A percentile compares a stretch with the other conserved stretches of the same genome.
phyloP scores from a whole-genome alignment of 2,888 invertebrate species.

The Mythimna lalbum region DNA sequence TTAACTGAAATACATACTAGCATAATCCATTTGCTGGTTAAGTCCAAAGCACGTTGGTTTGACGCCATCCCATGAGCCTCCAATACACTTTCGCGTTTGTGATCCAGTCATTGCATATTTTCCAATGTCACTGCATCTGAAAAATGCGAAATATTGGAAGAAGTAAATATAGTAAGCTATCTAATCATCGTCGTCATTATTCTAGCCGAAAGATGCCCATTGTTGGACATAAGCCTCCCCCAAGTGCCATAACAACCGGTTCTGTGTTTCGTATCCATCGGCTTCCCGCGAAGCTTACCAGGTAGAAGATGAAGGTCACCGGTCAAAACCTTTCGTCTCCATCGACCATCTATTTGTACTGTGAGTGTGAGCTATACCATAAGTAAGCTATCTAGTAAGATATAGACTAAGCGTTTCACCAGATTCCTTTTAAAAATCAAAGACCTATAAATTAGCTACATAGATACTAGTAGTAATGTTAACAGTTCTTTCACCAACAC shows the following conservation, averaged over 20 bases:
- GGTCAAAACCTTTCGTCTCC: too few relatives aligned
- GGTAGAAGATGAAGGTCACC: too few relatives aligned
- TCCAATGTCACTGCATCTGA: slow-evolving; percentile 95
- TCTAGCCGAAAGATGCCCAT: too few relatives aligned
- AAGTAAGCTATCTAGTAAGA: background rate
- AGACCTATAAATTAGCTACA: background rate
- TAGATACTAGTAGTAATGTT: too few relatives aligned
- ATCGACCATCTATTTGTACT: too few relatives aligned
- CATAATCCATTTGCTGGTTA: slow-evolving; percentile 96
- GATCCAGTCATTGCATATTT: slow-evolving; percentile 96
- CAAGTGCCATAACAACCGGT: too few relatives aligned
- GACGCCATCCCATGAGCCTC: slow-evolving; percentile 95
- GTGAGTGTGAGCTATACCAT: too few relatives aligned
- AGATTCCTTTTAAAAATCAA: background rate
- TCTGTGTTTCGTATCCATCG: too few relatives aligned
- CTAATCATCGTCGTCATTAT: too few relatives aligned
- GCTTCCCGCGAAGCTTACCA: too few relatives aligned
- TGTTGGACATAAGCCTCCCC: too few relatives aligned
- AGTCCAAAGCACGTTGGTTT: slow-evolving; percentile 95
- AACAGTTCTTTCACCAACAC: too few relatives aligned
- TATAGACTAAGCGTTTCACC: background rate
- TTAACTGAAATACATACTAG: slow-evolving; percentile 92
- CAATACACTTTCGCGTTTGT: slow-evolving; percentile 93
- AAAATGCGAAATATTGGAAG: slow-evolving; percentile 20
- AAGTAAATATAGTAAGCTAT: background rate